phyloP scores from a whole-genome alignment of 2,113 vertebrate species.

The Toxotes jaculatrix region DNA sequence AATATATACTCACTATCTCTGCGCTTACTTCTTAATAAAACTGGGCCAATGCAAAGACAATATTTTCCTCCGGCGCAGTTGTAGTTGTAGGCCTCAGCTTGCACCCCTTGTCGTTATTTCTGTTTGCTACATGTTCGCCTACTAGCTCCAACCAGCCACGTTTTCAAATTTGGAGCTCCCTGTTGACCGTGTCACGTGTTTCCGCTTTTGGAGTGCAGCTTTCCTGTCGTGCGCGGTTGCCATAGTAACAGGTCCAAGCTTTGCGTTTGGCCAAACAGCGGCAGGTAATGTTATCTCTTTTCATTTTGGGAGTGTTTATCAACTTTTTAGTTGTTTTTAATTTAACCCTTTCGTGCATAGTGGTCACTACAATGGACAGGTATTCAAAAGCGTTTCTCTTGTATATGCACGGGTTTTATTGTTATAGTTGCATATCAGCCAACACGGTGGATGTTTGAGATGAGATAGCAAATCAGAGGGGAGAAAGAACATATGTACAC shows the following conservation, averaged over 20 bases:
- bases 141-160: neutral
- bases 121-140: slow-evolving; percentile 19
- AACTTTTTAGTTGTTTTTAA: neutral
- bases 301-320: neutral
- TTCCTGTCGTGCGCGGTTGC: slow-evolving; percentile 43
- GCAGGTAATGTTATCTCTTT: slow-evolving; percentile 27
- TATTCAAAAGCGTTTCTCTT: too few relatives aligned
- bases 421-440: too few relatives aligned
- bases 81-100: neutral
- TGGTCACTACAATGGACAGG: too few relatives aligned
- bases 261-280: neutral
- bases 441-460: too few relatives aligned
- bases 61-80: neutral
- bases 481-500: too few relatives aligned
- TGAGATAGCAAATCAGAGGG: too few relatives aligned
- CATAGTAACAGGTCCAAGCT: slow-evolving; percentile 42
- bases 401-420: too few relatives aligned
- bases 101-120: neutral
- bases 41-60: neutral
- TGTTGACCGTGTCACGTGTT: slow-evolving; percentile 43
- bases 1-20: neutral
- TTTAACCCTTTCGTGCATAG: too few relatives aligned
- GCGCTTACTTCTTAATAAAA: slow-evolving; percentile 18
- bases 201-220: slow-evolving; percentile 22
- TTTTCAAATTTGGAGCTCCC: slow-evolving; percentile 80